Evolutionary conservation across 2,888 invertebrate genomes (phyloP).

Genomic region (Stegophylla sp.): DNA sequence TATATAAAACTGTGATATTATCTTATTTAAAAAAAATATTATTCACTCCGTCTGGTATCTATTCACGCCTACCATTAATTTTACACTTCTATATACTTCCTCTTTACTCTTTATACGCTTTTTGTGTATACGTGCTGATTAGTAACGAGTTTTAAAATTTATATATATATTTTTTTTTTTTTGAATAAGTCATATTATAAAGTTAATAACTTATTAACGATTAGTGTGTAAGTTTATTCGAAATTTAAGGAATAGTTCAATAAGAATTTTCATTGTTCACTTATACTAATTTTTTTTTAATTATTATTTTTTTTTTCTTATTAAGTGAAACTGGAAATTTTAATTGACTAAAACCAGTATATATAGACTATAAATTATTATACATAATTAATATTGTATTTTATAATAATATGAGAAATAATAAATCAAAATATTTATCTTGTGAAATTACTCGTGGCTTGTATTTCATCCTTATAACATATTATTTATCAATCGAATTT

Average conservation of each 20-base stretch:
- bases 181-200: conserved; percentile 33
- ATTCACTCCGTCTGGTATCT: background rate
- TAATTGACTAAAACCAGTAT: conserved; percentile 35
- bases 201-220: conserved; percentile 48
- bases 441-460: background rate
- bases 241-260: conserved; percentile 23
- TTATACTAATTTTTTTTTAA: conserved; percentile 40
- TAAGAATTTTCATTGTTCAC: conserved; percentile 53
- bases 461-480: too few relatives aligned
- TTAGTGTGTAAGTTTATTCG: conserved; percentile 21
- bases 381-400: conserved; percentile 45
- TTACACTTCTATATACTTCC: background rate
- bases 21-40: background rate
- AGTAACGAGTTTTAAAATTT: background rate
- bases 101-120: background rate
- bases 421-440: conserved; percentile 58
- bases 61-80: background rate
- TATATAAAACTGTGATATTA: conserved; percentile 7
- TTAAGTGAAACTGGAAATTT: conserved; percentile 55
- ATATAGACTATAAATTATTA: conserved; percentile 41
- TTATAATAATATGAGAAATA: conserved; percentile 30
- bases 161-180: background rate
- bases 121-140: background rate
- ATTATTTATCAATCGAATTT: too few relatives aligned
- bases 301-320: conserved; percentile 39